Evolutionary conservation across 2,888 invertebrate species (phyloP), one percentile per base, ranked within the genome.

Genomic region (Dolomedes plantarius): DNA sequence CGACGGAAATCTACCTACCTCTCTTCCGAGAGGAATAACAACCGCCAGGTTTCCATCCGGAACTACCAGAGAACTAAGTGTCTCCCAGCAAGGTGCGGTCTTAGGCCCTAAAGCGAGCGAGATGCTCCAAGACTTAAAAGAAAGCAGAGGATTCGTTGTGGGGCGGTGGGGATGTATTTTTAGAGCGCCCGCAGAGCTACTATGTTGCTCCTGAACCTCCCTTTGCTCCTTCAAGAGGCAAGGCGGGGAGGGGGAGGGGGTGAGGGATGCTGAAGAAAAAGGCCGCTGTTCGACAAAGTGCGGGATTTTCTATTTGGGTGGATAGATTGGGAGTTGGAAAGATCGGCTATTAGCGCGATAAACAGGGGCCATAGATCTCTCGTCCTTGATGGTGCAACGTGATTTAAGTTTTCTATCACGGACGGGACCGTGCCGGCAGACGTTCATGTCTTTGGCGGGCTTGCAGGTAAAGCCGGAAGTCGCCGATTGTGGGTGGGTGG

Each of bases 181-280:
- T 82, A 82, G 82, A 65, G 46, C 13, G 23, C 56, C 16, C n/a
- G n/a, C n/a, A n/a, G n/a, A 64, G 82, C 82, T 82, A 75, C 82
- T 75, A 75, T 68, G 82, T 62, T 46, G 82, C 82, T 82, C 75
- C 82, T 23, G 73, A 46, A 7, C 23, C 1, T 56, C 56, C 46
- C 46, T 16, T 5, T 23, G n/a, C n/a, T 46, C 16, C 41, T 65
- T 71, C 39, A 65, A 41, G 41, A 71, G 62, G 71, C 65, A 71
- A 19, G 28, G 23, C 27, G 32, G 19, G 7, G 27, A 7, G 7
- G 23, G 50, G n/a, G 23, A 29, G 77, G 71, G 64, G 68, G 16
- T 32, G 36, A 11, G 36, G 36, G 36, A 36, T 7, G 11, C 6
- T 7, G 36, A 5, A 5, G 36, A 7, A 11, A 7, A n/a, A 46